Percentiles rank a stretch among this genome's conserved stretches.
phyloP scores from a whole-genome alignment of 2,113 vertebrate species.

The Psilopsiagon aymara region DNA sequence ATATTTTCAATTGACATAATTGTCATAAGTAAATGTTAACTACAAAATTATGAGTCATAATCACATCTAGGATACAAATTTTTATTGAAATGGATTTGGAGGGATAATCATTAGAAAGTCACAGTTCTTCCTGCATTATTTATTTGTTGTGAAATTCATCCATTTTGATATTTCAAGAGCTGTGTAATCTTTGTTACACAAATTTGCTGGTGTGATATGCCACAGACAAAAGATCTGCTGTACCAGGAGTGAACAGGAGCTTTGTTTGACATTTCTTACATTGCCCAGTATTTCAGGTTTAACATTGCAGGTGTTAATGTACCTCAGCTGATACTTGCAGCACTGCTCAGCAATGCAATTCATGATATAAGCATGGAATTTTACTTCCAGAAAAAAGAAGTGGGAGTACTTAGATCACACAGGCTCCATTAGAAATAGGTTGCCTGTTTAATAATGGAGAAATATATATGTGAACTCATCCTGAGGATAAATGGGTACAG shows the following conservation, averaged over 20 bases:
- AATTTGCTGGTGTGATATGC: not conserved
- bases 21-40: not conserved
- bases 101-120: not conserved
- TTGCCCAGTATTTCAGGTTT: not conserved
- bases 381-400: not conserved
- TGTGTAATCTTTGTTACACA: not conserved
- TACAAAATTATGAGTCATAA: not conserved
- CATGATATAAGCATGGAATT: not conserved
- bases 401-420: not conserved
- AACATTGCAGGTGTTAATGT: not conserved
- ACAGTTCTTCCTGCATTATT: not conserved
- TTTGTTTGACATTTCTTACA: not conserved
- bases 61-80: not conserved
- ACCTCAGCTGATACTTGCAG: not conserved
- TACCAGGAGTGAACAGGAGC: not conserved
- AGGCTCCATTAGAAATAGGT: not conserved
- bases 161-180: not conserved
- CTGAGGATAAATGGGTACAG: constrained; percentile 18
- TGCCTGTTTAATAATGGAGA: constrained; percentile 27
- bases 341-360: not conserved
- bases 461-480: constrained; percentile 31
- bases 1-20: not conserved
- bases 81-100: not conserved
- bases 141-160: not conserved
- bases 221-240: not conserved